Base-by-base conservation (phyloP, 2,888 invertebrate genomes). In the Desoria tigrina region DNA sequence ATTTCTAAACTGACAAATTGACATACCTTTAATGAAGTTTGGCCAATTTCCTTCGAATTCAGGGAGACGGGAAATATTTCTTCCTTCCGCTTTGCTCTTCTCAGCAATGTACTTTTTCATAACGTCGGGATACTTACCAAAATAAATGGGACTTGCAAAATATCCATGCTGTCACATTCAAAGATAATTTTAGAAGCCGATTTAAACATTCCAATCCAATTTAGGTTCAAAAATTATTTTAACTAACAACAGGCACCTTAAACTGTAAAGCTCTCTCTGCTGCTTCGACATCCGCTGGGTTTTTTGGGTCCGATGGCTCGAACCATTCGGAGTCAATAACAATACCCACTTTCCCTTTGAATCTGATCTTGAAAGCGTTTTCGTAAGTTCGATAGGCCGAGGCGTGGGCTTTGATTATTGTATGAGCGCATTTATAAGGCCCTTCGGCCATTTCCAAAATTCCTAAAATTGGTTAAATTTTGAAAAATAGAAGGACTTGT, bases 81-180 rank as follows among this genome's bases (percentile, higher is more conserved):
- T 72, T 7, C 79, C 79, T 66, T 80, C 80, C 3, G 68, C 63
- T 37, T 68, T 27, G 57, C 80, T 80, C 59, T 79, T 80, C 4
- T 65, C 67, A 2, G 69, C 78, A 28, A 80, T 73, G 9, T 77
- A 76, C n/a, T 77, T 73, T 0, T 79, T 68, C 77, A 81, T 78
- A 0, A 77, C 58, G 26, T 76, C 68, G 0, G 80, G 80, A 73
- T 80, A 81, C 51, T 78, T 79, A 2, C 76, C 76, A 49, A 61
- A 67, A 37, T 69, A 63, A 6, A 76, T n/a, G 1, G 76, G 76
- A 49, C 79, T 77, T 3, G 79, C 79, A 39, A 79, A 73, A 78
- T 79, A 79, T 9, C 81, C 81, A 21, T 79, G 68, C 80, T 81
- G 56, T n/a, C 39, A n/a, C n/a, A n/a, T n/a, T n/a, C n/a, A n/a